phyloP scores from a whole-genome alignment of 2,888 invertebrate species.

The Plebejus anna region DNA sequence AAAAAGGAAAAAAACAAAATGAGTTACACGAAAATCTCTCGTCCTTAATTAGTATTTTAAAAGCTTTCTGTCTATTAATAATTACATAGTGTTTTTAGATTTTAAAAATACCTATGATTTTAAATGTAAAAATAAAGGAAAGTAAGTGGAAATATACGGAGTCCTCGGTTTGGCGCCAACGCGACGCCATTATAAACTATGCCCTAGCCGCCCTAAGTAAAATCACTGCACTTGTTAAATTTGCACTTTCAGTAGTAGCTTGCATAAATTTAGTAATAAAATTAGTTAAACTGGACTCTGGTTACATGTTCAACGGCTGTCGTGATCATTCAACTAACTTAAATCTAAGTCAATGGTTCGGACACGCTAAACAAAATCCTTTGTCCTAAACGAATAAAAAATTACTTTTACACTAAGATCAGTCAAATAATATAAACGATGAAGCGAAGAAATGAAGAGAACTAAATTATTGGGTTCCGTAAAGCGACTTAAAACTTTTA shows the following conservation, averaged over 20 bases:
- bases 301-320: not conserved
- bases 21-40: constrained; percentile 63
- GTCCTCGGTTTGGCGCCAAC: constrained; percentile 44
- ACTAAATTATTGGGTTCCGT: not conserved
- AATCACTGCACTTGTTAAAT: not conserved
- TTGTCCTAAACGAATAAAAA: constrained; percentile 3
- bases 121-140: constrained; percentile 40
- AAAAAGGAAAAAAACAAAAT: constrained; percentile 53
- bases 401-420: constrained; percentile 19
- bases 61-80: constrained; percentile 65
- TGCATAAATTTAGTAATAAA: constrained; percentile 9
- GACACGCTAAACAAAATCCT: not conserved
- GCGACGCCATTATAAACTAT: not conserved
- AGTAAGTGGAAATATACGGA: constrained; percentile 48
- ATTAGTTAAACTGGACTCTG: not conserved
- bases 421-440: constrained; percentile 14
- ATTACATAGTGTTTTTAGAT: constrained; percentile 59
- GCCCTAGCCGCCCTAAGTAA: constrained; percentile 1
- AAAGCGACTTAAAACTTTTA: not conserved
- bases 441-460: not conserved
- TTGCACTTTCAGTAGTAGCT: constrained; percentile 6
- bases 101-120: constrained; percentile 54
- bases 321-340: constrained; percentile 17
- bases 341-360: not conserved
- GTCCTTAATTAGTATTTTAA: constrained; percentile 58